A percentile compares a stretch with the other conserved stretches of the same genome.
Conservation (phyloP, 2,888 invertebrate species). For the Drosophila buzzatii region DNA sequence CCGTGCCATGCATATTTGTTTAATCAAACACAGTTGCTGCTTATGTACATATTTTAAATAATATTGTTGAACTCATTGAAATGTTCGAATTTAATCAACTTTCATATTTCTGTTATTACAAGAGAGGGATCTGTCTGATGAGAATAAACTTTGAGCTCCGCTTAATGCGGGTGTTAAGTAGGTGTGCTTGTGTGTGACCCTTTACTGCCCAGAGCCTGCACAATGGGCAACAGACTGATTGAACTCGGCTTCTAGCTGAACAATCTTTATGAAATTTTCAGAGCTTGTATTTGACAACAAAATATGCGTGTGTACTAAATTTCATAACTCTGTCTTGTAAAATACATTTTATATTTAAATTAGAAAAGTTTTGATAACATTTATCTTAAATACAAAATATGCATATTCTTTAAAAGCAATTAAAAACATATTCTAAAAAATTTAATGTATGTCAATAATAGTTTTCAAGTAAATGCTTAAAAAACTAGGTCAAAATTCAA, state of each 20-base stretch:
- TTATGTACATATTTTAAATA: neutral
- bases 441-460: too few relatives aligned
- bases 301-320: neutral
- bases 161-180: neutral
- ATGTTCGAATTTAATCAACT: slow-evolving; percentile 2
- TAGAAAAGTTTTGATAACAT: too few relatives aligned
- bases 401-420: too few relatives aligned
- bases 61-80: neutral
- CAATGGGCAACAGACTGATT: neutral
- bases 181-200: too few relatives aligned
- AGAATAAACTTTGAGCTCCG: rapidly evolving
- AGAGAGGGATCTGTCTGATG: neutral
- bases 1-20: neutral
- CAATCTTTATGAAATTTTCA: neutral
- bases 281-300: rapidly evolving
- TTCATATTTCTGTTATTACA: neutral
- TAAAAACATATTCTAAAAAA: too few relatives aligned
- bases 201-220: neutral
- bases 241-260: neutral
- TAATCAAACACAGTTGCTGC: slow-evolving; percentile 5
- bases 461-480: too few relatives aligned
- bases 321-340: neutral
- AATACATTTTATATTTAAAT: neutral
- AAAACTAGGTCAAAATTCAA: neutral
- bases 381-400: too few relatives aligned